These are phyloP conservation scores for Dryocosmus kuriphilus DNA, from an alignment of 2,888 invertebrate species.

Conservation along the genomic window DNA sequence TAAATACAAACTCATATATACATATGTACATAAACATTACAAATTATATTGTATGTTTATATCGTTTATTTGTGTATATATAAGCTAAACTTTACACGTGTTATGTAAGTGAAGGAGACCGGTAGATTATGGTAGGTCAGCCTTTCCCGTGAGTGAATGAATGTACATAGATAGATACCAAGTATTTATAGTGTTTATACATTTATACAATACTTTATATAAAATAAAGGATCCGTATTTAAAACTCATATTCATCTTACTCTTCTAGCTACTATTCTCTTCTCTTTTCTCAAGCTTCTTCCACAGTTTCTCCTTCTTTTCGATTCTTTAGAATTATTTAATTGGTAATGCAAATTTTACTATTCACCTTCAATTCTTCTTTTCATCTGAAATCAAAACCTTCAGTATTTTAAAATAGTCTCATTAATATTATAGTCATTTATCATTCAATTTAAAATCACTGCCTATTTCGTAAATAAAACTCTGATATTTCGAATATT, in stretches of 20 bases:
- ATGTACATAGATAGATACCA: constrained; percentile 78
- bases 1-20: constrained; percentile 61
- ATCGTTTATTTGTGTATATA: too few species aligned
- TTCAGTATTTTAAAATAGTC: not conserved
- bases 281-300: not conserved
- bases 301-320: not conserved
- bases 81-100: constrained; percentile 70
- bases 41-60: constrained; percentile 55
- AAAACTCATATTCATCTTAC: constrained; percentile 62
- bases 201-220: constrained; percentile 78
- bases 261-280: constrained; percentile 42
- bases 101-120: constrained; percentile 76
- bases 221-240: constrained; percentile 79
- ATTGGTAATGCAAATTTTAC: too few species aligned
- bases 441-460: too few species aligned
- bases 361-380: too few species aligned
- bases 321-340: not conserved
- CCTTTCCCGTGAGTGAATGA: constrained; percentile 76
- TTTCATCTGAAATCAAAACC: not conserved
- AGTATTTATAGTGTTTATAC: constrained; percentile 78
- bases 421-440: not conserved
- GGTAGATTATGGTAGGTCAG: constrained; percentile 77
- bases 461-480: too few species aligned
- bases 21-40: constrained; percentile 57
- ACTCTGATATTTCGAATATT: too few species aligned